A percentile compares a stretch with the other conserved stretches of the same genome.
Evolutionary conservation across 2,888 invertebrate genomes (phyloP).

Genomic region (Polydrusus pterygomalis): DNA sequence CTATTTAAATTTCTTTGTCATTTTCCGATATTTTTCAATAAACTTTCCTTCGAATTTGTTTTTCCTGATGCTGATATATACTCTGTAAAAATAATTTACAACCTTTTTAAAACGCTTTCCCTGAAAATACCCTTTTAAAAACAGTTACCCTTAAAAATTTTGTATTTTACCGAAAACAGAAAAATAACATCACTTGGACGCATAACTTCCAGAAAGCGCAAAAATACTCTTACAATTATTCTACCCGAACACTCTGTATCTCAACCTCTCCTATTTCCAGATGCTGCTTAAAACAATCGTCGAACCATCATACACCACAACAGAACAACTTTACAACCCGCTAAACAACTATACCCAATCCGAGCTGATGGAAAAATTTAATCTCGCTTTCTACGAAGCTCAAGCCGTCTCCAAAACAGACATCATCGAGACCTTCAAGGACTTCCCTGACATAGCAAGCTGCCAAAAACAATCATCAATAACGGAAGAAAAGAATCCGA

Average conservation of each 20-base stretch:
- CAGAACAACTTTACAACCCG: constrained; percentile 61
- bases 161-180: too few species aligned
- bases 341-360: constrained; percentile 64
- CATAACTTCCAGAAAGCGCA: too few species aligned
- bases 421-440: constrained; percentile 64
- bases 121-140: too few species aligned
- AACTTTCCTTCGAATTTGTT: too few species aligned
- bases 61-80: too few species aligned
- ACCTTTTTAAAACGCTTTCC: too few species aligned
- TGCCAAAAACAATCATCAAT: not conserved
- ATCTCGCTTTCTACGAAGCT: constrained; percentile 70
- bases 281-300: constrained; percentile 40
- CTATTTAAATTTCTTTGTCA: too few species aligned
- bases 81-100: too few species aligned
- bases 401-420: constrained; percentile 65
- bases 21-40: too few species aligned
- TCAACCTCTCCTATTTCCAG: not conserved
- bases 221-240: too few species aligned
- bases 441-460: constrained; percentile 38
- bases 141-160: too few species aligned
- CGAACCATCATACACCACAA: constrained; percentile 25
- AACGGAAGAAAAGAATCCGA: constrained; percentile 35
- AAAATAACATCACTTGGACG: too few species aligned
- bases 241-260: not conserved
- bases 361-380: constrained; percentile 71